Evolutionary conservation across 2,888 invertebrate genomes (phyloP), one percentile per base, ranked within the genome.

Genomic region (Dolichopus griseipennis): DNA sequence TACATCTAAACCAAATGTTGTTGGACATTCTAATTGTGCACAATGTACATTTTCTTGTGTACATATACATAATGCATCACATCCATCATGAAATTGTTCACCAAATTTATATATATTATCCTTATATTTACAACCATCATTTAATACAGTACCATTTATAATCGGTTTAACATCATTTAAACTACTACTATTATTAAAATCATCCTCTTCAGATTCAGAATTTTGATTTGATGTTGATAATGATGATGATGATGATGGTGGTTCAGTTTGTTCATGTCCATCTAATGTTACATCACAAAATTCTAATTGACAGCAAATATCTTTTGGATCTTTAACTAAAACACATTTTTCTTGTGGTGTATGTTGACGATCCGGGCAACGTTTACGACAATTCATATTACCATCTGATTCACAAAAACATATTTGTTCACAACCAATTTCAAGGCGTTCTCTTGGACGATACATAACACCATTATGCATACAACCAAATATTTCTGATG

Each of bases 281-380:
- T 90, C 90, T 22, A 92, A 84, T 0, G 91, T 91, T 6, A 93
- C 92, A 75, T 93, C 93, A 77, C 95, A 95, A 4, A 93, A 84
- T 70, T 93, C 90, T 71, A 92, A 86, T 73, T 90, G 92, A 75
- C 95, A 95, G 77, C 95, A 95, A 1, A 88, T 83, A 77, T 95
- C 94, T 67, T 87, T 87, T 0, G 92, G 90, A 78, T 94, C 93
- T 72, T 90, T 88, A 0, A 94, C 87, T 74, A 89, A 88, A 64
- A 93, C 90, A 77, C 94, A 94, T 75, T 90, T 87, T 69, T 92
- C 92, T 37, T 83, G 82, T 1, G 84, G 83, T 69, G 85, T 85
- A 65, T 83, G 82, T 70, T 82, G 82, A 2, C 86, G 79, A 7
- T 84, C 83, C 8, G 85, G 84, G 75, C 90, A 91, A 73, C 90